Conservation (phyloP, 2,797 vertebrate genomes). For the Aldrovandia affinis region DNA sequence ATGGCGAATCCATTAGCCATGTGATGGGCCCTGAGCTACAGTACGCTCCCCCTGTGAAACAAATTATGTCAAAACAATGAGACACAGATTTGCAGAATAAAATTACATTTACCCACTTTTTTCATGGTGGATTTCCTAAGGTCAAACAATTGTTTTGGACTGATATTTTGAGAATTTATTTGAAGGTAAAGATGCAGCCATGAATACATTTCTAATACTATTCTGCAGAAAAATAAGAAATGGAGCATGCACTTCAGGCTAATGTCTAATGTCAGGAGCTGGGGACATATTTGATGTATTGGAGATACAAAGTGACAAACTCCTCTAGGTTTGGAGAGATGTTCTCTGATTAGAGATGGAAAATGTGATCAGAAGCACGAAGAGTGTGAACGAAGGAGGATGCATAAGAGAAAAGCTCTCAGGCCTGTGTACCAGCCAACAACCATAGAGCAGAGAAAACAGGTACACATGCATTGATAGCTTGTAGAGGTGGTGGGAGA, state of each 20-base stretch:
- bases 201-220: too few species aligned
- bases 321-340: neutral
- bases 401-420: neutral
- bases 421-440: neutral
- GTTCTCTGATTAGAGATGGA: neutral
- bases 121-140: neutral
- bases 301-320: neutral
- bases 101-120: neutral
- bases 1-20: neutral
- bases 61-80: neutral
- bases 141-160: neutral
- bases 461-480: neutral
- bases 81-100: neutral
- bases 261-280: neutral
- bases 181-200: neutral
- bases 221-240: too few species aligned
- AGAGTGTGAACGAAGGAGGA: neutral
- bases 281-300: too few species aligned
- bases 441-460: neutral
- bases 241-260: neutral
- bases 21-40: neutral
- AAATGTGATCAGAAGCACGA: neutral
- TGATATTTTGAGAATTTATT: neutral
- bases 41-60: neutral
- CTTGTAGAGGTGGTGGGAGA: neutral